These are phyloP conservation scores for Drosophila mulleri DNA, from an alignment of 2,888 invertebrate species.

Conservation along the genomic window DNA sequence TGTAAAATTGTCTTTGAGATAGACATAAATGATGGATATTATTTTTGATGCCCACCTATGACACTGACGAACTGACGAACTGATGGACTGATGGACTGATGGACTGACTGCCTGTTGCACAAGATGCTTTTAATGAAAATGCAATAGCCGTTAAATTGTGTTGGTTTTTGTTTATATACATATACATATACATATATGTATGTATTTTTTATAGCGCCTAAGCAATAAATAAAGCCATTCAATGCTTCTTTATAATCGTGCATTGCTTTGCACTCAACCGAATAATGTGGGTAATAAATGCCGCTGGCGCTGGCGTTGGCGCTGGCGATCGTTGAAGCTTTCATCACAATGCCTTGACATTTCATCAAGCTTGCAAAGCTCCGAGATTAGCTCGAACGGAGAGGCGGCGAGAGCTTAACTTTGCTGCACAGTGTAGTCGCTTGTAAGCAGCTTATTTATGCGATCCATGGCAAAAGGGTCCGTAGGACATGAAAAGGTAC, in stretches of 20 bases:
- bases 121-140: conserved; percentile 38
- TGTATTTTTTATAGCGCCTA: conserved; percentile 43
- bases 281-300: conserved; percentile 65
- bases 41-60: conserved; percentile 40
- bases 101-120: conserved; percentile 35
- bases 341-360: conserved; percentile 57
- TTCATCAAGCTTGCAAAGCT: conserved; percentile 52
- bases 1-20: conserved; percentile 20
- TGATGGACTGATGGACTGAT: background rate
- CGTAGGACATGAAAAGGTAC: conserved; percentile 19
- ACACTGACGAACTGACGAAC: background rate
- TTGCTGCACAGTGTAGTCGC: conserved; percentile 45
- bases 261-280: conserved; percentile 72
- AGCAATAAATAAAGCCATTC: conserved; percentile 44
- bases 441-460: conserved; percentile 51
- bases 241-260: conserved; percentile 40
- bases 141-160: conserved; percentile 36
- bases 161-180: conserved; percentile 1
- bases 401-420: conserved; percentile 5
- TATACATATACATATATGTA: too few relatives aligned
- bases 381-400: background rate
- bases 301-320: background rate
- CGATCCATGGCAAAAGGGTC: conserved; percentile 23
- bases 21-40: conserved; percentile 37
- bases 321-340: conserved; percentile 39